Evolutionary conservation across 2,888 invertebrate species (phyloP), one percentile per base, ranked within the genome.

Genomic region (Drosophila hamatofila): DNA sequence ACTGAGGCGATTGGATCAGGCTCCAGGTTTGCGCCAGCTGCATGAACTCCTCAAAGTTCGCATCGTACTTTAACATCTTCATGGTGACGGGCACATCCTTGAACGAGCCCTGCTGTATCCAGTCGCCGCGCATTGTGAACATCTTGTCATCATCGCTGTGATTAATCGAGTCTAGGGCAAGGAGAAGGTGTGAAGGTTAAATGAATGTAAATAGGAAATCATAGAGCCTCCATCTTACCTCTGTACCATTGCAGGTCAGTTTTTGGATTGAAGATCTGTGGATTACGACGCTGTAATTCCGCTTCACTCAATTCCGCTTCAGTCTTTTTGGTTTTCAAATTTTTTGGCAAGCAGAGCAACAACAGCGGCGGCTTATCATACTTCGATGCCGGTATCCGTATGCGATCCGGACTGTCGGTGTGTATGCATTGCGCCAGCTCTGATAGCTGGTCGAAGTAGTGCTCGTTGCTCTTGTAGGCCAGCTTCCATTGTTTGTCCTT

Each of bases 341-440:
- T 91, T 86, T 91, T 91, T 75, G 93, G 92, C 87, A 92, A 83
- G 73, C 93, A 93, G 71, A 93, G 90, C 59, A 93, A 68, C 65
- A 93, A 70, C 25, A 91, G 66, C 30, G 91, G 91, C 23, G 93
- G 90, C 83, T 92, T 92, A 72, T 92, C 97, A 93, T 97, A 97
- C 94, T 97, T 97, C 0, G 97, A 97, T 12, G 97, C 96, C 25
- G 97, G 97, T 91, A 98, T 94, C 85, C 97, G 89, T 51, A 88
- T 87, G 56, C 91, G 91, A 30, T 82, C 82, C 11, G 78, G 78
- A 4, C 88, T 87, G 51, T 90, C 86, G 12, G 92, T 89, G 56
- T 85, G 86, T 74, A 93, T 92, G 57, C 78, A 91, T 65, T 88
- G 83, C 18, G 92, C 93, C 75, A 93, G 68, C 33, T 92, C 92